These are phyloP conservation scores for Malurus splendens DNA, from an alignment of 2,797 vertebrate species.

Conservation along the genomic window DNA sequence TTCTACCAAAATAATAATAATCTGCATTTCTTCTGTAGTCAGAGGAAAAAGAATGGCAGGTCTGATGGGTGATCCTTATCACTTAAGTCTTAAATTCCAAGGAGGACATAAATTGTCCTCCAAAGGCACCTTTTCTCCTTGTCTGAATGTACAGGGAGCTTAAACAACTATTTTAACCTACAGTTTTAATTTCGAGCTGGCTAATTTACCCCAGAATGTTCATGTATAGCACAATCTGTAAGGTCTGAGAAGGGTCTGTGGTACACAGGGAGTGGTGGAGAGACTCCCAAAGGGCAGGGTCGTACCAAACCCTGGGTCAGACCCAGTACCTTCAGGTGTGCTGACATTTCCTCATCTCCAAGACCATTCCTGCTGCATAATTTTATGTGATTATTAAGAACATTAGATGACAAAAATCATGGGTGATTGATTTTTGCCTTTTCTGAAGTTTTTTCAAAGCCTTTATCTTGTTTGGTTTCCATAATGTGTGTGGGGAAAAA, in stretches of 20 bases:
- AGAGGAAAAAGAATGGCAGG: not conserved
- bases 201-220: not conserved
- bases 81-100: not conserved
- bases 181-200: not conserved
- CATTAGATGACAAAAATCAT: not conserved
- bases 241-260: not conserved
- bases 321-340: fast-evolving
- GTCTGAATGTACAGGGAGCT: not conserved
- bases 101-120: not conserved
- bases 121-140: not conserved
- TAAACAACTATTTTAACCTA: not conserved
- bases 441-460: not conserved
- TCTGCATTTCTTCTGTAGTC: not conserved
- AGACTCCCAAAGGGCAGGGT: fast-evolving
- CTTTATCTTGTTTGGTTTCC: not conserved
- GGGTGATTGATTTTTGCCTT: not conserved
- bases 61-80: not conserved
- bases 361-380: not conserved
- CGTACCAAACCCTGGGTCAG: fast-evolving
- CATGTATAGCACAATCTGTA: not conserved
- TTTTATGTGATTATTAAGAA: not conserved
- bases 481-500: not conserved
- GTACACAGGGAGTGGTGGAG: fast-evolving
- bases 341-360: not conserved
- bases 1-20: not conserved